A percentile compares a stretch with the other conserved stretches of the same genome.
These are phyloP conservation scores for Nemopilema nomurai DNA, from an alignment of 30 jellyfish, hydroid and myxozoan genomes.

Conservation along the genomic window DNA sequence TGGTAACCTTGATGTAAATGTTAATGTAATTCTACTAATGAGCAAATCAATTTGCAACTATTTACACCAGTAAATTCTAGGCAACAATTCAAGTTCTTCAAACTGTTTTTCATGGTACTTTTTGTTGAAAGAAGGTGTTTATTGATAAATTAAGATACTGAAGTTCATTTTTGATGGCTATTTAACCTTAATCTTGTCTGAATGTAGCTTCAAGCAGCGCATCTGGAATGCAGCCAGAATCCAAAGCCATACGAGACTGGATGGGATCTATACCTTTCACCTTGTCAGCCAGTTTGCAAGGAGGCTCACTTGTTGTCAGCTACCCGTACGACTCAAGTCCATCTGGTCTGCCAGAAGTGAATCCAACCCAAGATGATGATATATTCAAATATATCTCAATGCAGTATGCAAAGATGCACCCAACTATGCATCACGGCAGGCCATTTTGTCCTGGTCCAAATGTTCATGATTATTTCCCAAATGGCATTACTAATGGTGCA, in stretches of 20 bases:
- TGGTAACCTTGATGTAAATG: too few species aligned
- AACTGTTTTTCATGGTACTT: too few species aligned
- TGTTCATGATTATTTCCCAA: constrained; percentile 77
- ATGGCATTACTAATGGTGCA: constrained; percentile 96
- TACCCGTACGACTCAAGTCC: constrained; percentile 92
- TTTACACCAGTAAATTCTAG: too few species aligned
- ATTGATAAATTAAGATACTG: too few species aligned
- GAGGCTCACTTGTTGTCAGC: constrained; percentile 94
- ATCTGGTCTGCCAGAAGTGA: constrained; percentile 58
- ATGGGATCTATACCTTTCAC: constrained; percentile 74
- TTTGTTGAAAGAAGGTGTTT: too few species aligned
- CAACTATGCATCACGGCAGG: constrained; percentile 93
- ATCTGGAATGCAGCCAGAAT: constrained; percentile 84
- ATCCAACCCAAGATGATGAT: constrained; percentile 88
- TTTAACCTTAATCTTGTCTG: not conserved
- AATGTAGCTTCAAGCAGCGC: not conserved
- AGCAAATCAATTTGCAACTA: too few species aligned
- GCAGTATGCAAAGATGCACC: constrained; percentile 74
- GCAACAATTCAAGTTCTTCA: too few species aligned
- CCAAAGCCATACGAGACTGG: constrained; percentile 90
- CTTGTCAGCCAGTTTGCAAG: constrained; percentile 92
- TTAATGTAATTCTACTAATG: too few species aligned
- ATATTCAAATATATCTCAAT: constrained; percentile 57
- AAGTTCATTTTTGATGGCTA: not conserved
- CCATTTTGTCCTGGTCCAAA: constrained; percentile 97